These are phyloP conservation scores for Oplegnathus fasciatus DNA, from an alignment of 2,113 vertebrate genomes.

Conservation along the genomic window DNA sequence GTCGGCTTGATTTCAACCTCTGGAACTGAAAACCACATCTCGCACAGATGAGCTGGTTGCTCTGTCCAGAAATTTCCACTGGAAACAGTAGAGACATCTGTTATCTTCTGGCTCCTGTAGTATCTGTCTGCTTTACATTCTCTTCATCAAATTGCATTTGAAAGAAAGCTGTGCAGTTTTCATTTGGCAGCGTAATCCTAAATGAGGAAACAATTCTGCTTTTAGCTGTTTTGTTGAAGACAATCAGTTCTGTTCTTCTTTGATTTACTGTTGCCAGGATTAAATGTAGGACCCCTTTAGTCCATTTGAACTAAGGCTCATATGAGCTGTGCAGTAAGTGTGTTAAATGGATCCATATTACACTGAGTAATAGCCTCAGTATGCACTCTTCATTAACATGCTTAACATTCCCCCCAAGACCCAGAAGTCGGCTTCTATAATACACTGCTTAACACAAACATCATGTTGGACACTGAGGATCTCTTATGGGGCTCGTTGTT, in stretches of 20 bases:
- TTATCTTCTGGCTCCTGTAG: constrained; percentile 47
- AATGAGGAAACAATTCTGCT: constrained; percentile 25
- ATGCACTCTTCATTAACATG: constrained; percentile 77
- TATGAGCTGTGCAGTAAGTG: constrained; percentile 50
- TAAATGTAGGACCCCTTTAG: constrained; percentile 27
- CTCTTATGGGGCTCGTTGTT: constrained; percentile 67
- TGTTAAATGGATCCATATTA: constrained; percentile 74
- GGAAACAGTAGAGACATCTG: constrained; percentile 65
- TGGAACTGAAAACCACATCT: constrained; percentile 45
- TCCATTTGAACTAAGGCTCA: constrained; percentile 43
- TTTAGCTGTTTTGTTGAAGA: constrained; percentile 15
- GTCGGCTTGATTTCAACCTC: constrained; percentile 57
- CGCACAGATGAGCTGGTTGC: constrained; percentile 41
- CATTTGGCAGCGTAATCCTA: constrained; percentile 22
- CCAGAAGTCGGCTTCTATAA: constrained; percentile 72
- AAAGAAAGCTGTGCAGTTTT: constrained; percentile 25
- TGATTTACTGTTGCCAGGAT: constrained; percentile 55
- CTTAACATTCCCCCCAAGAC: constrained; percentile 74
- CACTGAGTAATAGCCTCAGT: constrained; percentile 70
- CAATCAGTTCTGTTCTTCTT: constrained; percentile 34
- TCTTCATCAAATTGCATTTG: constrained; percentile 28
- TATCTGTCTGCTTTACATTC: constrained; percentile 43
- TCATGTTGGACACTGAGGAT: constrained; percentile 69
- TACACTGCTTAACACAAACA: constrained; percentile 73
- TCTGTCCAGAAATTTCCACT: constrained; percentile 53